Evolutionary conservation across 2,888 invertebrate genomes (phyloP).

Genomic region (Habrosyne pyritoides): DNA sequence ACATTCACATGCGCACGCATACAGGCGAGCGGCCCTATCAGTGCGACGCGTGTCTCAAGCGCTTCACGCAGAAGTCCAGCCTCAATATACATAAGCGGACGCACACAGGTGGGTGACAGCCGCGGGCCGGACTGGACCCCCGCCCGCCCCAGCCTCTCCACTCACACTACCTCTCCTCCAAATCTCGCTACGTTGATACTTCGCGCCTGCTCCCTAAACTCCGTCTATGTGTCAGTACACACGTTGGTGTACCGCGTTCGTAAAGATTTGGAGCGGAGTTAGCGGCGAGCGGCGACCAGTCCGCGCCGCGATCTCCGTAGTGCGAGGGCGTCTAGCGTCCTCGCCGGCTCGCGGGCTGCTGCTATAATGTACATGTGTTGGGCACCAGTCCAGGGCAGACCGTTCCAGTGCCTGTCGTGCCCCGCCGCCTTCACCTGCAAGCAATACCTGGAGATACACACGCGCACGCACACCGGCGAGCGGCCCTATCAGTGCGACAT

Average conservation of each 20-base stretch:
- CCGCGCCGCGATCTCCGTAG: constrained; percentile 76
- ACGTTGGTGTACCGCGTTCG: constrained; percentile 17
- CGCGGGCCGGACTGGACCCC: constrained; percentile 76
- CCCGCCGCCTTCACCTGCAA: constrained; percentile 84
- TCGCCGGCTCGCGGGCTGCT: constrained; percentile 71
- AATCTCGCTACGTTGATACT: constrained; percentile 40
- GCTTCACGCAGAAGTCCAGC: constrained; percentile 92
- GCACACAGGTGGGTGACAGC: constrained; percentile 86
- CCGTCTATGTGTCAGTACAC: constrained; percentile 20
- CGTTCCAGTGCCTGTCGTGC: constrained; percentile 85
- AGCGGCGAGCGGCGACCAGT: constrained; percentile 78
- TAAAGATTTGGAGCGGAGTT: constrained; percentile 70
- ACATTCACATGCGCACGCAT: constrained; percentile 82
- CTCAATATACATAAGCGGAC: constrained; percentile 91
- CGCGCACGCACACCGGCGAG: constrained; percentile 85
- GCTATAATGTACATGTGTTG: constrained; percentile 78
- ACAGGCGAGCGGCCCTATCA: constrained; percentile 86
- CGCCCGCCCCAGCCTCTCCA: constrained; percentile 64
- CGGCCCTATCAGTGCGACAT: constrained; percentile 88
- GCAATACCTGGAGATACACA: constrained; percentile 85
- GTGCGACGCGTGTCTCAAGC: constrained; percentile 90
- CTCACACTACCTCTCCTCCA: constrained; percentile 54
- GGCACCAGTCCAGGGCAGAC: constrained; percentile 84
- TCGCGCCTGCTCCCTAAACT: constrained; percentile 11
- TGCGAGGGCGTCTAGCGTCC: constrained; percentile 76